A percentile compares a stretch with the other conserved stretches of the same genome.
phyloP scores from a whole-genome alignment of 2,888 invertebrate species.

The Xanthia togata region DNA sequence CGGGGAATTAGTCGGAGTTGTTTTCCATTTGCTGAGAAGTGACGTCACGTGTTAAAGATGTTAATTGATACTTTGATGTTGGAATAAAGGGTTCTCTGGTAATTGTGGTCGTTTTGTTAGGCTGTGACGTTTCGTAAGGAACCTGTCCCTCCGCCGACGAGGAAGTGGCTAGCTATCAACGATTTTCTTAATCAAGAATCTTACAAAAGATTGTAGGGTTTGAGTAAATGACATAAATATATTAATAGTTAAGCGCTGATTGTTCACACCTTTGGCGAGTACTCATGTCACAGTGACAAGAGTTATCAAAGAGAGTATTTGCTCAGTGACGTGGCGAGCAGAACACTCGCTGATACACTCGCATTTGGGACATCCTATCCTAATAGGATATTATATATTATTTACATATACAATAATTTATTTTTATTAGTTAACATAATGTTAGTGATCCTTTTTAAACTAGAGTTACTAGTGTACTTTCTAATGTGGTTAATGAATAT shows the following conservation, averaged over 20 bases:
- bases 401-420: no score
- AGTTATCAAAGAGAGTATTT: background rate
- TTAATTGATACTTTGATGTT: conserved; percentile 60
- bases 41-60: conserved; percentile 55
- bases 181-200: background rate
- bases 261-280: background rate
- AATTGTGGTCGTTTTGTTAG: conserved; percentile 41
- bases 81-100: conserved; percentile 1
- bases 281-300: background rate
- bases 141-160: background rate
- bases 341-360: no score
- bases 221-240: no score
- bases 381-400: no score
- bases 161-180: background rate
- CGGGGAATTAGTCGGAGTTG: conserved; percentile 58
- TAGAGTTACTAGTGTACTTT: no score
- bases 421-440: no score
- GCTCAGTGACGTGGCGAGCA: background rate
- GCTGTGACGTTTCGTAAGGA: conserved; percentile 5
- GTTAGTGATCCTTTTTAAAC: no score
- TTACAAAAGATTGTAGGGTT: background rate
- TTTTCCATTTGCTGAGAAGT: conserved; percentile 51
- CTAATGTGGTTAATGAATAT: no score
- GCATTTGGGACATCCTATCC: no score
- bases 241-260: no score